Evolutionary conservation across 2,797 vertebrate species (phyloP).

Genomic region (Podarcis siculus): DNA sequence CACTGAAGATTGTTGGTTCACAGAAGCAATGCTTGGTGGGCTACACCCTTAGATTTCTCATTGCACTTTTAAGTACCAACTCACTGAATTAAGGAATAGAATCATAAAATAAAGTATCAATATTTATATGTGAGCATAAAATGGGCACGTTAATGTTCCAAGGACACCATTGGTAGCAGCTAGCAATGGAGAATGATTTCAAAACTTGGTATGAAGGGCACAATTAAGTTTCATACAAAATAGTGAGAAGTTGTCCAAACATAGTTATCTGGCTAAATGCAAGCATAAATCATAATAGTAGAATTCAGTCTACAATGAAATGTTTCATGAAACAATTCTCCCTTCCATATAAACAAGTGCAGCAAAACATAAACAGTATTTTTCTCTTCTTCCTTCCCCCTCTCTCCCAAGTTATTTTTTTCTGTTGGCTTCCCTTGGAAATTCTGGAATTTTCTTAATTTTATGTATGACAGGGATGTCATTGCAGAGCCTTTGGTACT

Average conservation of each 20-base stretch:
- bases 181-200: slow-evolving; percentile 17
- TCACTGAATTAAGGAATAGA: neutral
- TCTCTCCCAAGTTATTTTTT: slow-evolving; percentile 1
- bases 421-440: slow-evolving; percentile 2
- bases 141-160: slow-evolving; percentile 18
- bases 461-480: neutral
- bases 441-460: neutral
- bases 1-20: neutral
- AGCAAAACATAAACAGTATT: neutral
- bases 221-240: neutral
- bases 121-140: neutral
- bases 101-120: neutral
- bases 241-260: neutral
- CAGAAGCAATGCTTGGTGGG: slow-evolving; percentile 11
- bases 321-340: neutral
- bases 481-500: neutral
- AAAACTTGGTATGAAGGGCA: neutral
- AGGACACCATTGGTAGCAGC: neutral
- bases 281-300: slow-evolving; percentile 15
- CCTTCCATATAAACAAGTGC: neutral
- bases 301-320: neutral
- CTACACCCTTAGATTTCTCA: slow-evolving; percentile 30
- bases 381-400: neutral
- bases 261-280: neutral
- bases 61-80: slow-evolving; percentile 16